A percentile compares a stretch with the other conserved stretches of the same genome.
These are phyloP conservation scores for Enteromius afrohamiltoni DNA, from an alignment of 2,797 vertebrate species.

Conservation along the genomic window DNA sequence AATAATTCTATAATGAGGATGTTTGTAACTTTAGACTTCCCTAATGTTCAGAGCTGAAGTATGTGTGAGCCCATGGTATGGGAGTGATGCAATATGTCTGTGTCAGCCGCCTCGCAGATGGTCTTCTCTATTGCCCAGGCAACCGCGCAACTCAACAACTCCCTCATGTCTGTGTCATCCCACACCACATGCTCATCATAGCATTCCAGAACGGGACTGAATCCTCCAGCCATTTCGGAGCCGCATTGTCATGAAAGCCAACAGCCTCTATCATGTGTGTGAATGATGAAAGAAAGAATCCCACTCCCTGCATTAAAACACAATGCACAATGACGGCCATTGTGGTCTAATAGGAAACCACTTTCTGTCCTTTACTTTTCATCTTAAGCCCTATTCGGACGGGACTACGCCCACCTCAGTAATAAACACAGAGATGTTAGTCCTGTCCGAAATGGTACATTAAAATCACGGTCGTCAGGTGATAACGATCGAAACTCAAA, in stretches of 20 bases:
- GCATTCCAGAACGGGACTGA: conserved; percentile 40
- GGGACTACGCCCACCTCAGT: no score
- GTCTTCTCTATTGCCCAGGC: conserved; percentile 52
- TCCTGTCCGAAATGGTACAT: no score
- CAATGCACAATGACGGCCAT: neutral
- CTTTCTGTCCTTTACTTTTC: neutral
- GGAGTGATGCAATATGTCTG: conserved; percentile 51
- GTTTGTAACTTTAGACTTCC: neutral
- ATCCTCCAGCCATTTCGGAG: conserved; percentile 26
- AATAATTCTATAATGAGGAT: neutral
- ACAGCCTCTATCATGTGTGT: conserved; percentile 26
- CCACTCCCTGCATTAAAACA: conserved; percentile 10
- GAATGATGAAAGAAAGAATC: conserved; percentile 13
- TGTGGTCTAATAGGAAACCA: neutral
- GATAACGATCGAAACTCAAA: no score
- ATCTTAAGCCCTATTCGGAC: no score
- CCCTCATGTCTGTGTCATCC: conserved; percentile 45
- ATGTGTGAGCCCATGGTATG: conserved; percentile 22
- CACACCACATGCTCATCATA: conserved; percentile 49
- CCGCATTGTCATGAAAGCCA: conserved; percentile 26
- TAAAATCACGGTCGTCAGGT: no score
- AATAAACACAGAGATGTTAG: no score
- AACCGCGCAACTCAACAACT: conserved; percentile 51
- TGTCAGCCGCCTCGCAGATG: conserved; percentile 61
- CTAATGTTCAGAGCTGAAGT: conserved; percentile 29